Base-by-base conservation (phyloP, 2,888 invertebrate species). In the Tillus elongatus region DNA sequence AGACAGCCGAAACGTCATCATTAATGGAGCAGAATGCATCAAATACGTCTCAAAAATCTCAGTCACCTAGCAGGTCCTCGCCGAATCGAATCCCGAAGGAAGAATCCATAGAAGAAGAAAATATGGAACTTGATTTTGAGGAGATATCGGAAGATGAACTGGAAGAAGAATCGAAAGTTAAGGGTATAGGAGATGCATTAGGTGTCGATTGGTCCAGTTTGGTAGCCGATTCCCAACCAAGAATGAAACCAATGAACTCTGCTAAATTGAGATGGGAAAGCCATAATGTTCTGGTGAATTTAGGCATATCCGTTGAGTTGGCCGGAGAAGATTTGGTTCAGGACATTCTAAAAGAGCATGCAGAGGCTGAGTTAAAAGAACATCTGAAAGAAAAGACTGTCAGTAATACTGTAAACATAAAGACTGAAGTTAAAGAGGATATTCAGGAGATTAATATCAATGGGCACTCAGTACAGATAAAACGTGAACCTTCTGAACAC, bases 191-290 rank as follows among this genome's bases (percentile, higher is more conserved):
- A 3, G 91, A 92, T 64, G 89, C 89, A n/a, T 67, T 93, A 15
- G 91, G 91, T n/a, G 91, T 93, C 1, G 91, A 93, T 64, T 92
- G 92, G 92, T 84, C 88, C 8, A 88, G 88, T 58, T 70, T 93
- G 30, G 82, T 88, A 1, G 83, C 83, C 2, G 87, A 88, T 63
- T 82, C 84, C 3, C 73, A 75, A 19, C 71, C 72, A 1, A 69
- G 73, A 28, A 50, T 55, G 1, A 66, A 64, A 47, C 72, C 71
- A 42, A 61, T 64, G n/a, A 69, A 72, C 4, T 62, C 63, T 4
- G 72, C 82, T 1, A 77, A 88, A 43, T 77, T 82, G 46, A 77
- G 83, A 28, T 92, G 88, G 84, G 79, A 79, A 50, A 81, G 87
- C 3, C 81, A 81, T 60, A 77, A 81, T 40, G 77, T 92, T 14